phyloP scores from a whole-genome alignment of 2,113 vertebrate species.

The Leuciscus idus region DNA sequence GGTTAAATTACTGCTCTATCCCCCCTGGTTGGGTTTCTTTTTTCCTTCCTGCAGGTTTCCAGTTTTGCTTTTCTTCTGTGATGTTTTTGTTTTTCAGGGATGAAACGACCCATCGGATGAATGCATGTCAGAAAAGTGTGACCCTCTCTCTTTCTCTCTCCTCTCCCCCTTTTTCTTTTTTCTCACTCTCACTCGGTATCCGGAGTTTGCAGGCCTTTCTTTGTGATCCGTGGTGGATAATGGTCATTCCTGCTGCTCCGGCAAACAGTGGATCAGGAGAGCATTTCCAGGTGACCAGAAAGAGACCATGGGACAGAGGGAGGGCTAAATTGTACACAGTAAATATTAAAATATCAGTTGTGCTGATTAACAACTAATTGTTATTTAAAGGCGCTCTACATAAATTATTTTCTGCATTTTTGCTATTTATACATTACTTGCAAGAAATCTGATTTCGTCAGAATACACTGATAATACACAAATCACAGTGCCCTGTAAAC shows the following conservation, averaged over 20 bases:
- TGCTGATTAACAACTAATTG: neutral
- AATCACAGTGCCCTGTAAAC: neutral
- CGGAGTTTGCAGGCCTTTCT: slow-evolving; percentile 82
- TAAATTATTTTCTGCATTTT: neutral
- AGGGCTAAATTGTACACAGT: neutral
- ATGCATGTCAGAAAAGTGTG: slow-evolving; percentile 53
- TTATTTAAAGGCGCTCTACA: neutral
- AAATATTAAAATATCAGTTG: neutral
- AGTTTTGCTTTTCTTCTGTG: slow-evolving; percentile 34
- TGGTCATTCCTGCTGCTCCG: slow-evolving; percentile 86
- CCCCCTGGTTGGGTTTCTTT: slow-evolving; percentile 18
- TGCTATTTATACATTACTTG: neutral
- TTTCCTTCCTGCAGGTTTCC: slow-evolving; percentile 32
- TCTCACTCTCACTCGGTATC: slow-evolving; percentile 74
- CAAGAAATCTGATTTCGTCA: neutral
- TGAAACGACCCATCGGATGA: slow-evolving; percentile 51
- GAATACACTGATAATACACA: no score
- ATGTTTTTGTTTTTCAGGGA: slow-evolving; percentile 54
- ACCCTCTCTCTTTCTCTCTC: slow-evolving; percentile 33
- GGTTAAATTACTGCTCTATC: slow-evolving; percentile 27
- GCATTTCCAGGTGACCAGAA: slow-evolving; percentile 79
- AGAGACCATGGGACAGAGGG: neutral
- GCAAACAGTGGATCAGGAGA: slow-evolving; percentile 67
- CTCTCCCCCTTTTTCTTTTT: slow-evolving; percentile 25
- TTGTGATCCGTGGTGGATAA: slow-evolving; percentile 86